Base-by-base conservation (phyloP, 1,140 invertebrate genomes). In the Trichonephila inaurata region DNA sequence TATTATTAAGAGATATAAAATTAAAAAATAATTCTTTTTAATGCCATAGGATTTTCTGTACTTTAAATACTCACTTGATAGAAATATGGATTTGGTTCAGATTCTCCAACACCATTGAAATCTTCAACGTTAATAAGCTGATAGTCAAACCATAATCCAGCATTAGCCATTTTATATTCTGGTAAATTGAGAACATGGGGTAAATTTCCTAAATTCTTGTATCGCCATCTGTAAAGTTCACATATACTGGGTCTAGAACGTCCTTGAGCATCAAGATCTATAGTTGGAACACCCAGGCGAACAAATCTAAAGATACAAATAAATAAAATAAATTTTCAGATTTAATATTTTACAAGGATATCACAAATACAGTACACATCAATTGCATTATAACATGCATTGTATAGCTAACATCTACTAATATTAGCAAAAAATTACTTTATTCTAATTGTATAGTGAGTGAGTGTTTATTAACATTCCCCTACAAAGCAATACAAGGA, bases 41-140 rank as follows among this genome's bases (percentile, higher is more conserved):
- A 8, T 51, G 28, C 28, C 28, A 28, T 51, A 51, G 44, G 8
- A 51, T 51, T 6, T 51, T 51, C 8, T 51, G 8, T 8, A 51
- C 2, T 8, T 51, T 51, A n/a, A 66, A 69, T 24, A 62, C 51
- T 81, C 95, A 97, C 98, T 97, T 99, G 99, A 96, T 99, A 99
- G 95, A 99, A 99, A 96, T 99, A 99, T 0, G 99, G 99, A 96
- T 98, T 99, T 1, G 99, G 99, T 95, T 99, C 99, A 18, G 98
- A 98, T 96, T 99, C 99, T 0, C 99, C 99, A 24, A 98, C 97
- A 14, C 98, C 99, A 95, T 99, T 99, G 96, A 99, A 99, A 95
- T 99, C 98, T 94, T 98, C 98, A 0, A 99, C 99, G 96, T 99
- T 98, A 93, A 99, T 97, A 0, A 99, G 96, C 96, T 99, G 99